A percentile compares a stretch with the other conserved stretches of the same genome.
Conservation (phyloP, 2,797 vertebrate species). For the Chelmon rostratus region DNA sequence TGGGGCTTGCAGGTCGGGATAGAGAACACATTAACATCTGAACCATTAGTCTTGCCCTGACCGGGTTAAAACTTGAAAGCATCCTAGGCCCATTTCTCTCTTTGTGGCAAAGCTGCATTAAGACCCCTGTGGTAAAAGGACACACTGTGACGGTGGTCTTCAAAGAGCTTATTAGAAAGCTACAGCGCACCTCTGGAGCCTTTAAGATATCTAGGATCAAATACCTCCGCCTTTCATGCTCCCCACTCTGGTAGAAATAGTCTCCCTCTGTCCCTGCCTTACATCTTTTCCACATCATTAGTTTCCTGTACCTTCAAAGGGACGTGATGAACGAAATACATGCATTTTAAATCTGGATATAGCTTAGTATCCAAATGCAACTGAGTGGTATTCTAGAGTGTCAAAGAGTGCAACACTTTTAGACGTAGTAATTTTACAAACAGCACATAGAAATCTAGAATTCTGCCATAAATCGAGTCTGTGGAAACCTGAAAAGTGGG, state of each 20-base stretch:
- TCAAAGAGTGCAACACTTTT: background rate
- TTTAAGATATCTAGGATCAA: slow-evolving; percentile 82
- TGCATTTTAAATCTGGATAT: slow-evolving; percentile 54
- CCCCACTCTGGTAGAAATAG: slow-evolving; percentile 54
- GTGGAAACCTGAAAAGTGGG: background rate
- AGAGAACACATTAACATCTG: slow-evolving; percentile 37
- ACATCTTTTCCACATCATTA: slow-evolving; percentile 74
- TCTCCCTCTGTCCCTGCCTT: slow-evolving; percentile 13
- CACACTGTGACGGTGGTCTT: slow-evolving; percentile 75
- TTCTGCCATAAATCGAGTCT: background rate
- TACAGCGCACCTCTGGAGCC: slow-evolving; percentile 74
- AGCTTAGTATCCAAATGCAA: slow-evolving; percentile 26
- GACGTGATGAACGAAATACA: slow-evolving; percentile 54
- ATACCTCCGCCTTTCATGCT: slow-evolving; percentile 65
- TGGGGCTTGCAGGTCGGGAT: slow-evolving; percentile 30
- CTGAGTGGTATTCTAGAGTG: background rate
- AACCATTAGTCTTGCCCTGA: slow-evolving; percentile 47
- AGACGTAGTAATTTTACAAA: background rate
- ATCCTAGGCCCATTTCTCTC: slow-evolving; percentile 10
- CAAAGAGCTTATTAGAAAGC: slow-evolving; percentile 77
- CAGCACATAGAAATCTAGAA: slow-evolving; percentile 5
- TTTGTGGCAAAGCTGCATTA: slow-evolving; percentile 63
- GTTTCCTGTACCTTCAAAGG: slow-evolving; percentile 68
- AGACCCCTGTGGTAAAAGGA: slow-evolving; percentile 61
- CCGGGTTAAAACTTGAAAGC: slow-evolving; percentile 41